Evolutionary conservation across 2,888 invertebrate species (phyloP).

Genomic region (Caenorhabditis afra): DNA sequence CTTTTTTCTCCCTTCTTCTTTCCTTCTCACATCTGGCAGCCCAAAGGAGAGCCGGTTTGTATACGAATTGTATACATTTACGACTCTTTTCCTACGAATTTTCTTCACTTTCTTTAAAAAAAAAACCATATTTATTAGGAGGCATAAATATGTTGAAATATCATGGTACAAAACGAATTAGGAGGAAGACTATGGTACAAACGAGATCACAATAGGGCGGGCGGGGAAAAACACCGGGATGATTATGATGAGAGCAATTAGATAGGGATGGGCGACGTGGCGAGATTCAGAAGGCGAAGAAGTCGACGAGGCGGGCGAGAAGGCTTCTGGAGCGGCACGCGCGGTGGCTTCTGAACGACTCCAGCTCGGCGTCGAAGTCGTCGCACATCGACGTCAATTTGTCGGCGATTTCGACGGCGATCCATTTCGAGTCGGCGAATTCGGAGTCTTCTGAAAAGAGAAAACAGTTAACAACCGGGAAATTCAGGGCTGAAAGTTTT

Average conservation of each 20-base stretch:
- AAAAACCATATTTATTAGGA: conserved; percentile 57
- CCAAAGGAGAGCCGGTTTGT: conserved; percentile 5
- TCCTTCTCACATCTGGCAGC: conserved; percentile 28
- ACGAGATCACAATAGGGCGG: conserved; percentile 14
- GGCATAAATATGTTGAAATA: conserved; percentile 27
- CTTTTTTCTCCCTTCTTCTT: not conserved
- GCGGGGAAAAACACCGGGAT: conserved; percentile 14
- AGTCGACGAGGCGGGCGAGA: conserved; percentile 31
- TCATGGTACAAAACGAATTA: conserved; percentile 6
- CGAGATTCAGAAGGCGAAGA: conserved; percentile 32
- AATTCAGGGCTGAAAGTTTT: not conserved
- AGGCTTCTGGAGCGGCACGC: conserved; percentile 23
- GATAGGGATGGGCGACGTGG: not conserved
- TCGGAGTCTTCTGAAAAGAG: conserved; percentile 37
- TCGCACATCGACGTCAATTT: conserved; percentile 41
- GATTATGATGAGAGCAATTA: no score
- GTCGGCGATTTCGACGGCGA: conserved; percentile 32
- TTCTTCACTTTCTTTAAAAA: conserved; percentile 12
- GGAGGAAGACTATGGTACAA: conserved; percentile 38
- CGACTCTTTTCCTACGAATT: not conserved
- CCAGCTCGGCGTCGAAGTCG: conserved; percentile 47
- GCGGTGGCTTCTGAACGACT: conserved; percentile 7
- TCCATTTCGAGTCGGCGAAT: conserved; percentile 1
- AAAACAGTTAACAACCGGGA: not conserved
- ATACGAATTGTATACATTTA: conserved; percentile 20